Evolutionary conservation across 2,888 invertebrate genomes (phyloP), one percentile per base, ranked within the genome.

Genomic region (Mechanitis mazaeus): DNA sequence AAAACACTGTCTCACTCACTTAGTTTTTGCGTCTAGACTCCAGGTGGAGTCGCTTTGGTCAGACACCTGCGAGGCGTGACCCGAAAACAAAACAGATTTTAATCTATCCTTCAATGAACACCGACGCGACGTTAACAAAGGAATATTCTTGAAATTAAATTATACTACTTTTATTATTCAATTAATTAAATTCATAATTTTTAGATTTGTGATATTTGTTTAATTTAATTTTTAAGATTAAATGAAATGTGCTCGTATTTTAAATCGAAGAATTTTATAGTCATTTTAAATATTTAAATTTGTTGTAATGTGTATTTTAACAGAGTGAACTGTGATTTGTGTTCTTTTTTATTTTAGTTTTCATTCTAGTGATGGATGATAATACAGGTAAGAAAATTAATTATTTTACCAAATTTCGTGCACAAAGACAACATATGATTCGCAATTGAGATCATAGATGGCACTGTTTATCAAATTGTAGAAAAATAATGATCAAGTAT

Each of bases 41-140:
- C 20, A 20, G 20, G 20, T 20, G 20, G 20, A 31, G 50, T 50
- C 33, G 20, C 42, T 46, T 56, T 38, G 46, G 35, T 56, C 46
- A 76, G 76, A 78, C 83, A 79, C 77, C 67, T 75, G 73, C 69
- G 64, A 76, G 71, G 75, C 86, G 85, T 86, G 87, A 82, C 81
- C 76, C 71, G 86, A 81, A 85, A 82, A 69, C 72, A 66, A 79
- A 84, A 76, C 73, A 79, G 79, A 84, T 81, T 73, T 70, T 70
- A 79, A 85, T 84, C 85, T 77, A 68, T 67, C 69, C 72, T 75
- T 73, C 71, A 76, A 72, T 76, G 69, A 68, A 70, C 72, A 64
- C 68, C 64, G 67, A 66, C 68, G 66, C 64, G 67, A 66, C 68
- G 66, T n/a, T 63, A 63, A 69, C 68, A 66, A 68, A 60, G 59